Evolutionary conservation across 1,140 invertebrate species (phyloP), one percentile per base, ranked within the genome.

Genomic region (Zeugodacus cucurbitae): DNA sequence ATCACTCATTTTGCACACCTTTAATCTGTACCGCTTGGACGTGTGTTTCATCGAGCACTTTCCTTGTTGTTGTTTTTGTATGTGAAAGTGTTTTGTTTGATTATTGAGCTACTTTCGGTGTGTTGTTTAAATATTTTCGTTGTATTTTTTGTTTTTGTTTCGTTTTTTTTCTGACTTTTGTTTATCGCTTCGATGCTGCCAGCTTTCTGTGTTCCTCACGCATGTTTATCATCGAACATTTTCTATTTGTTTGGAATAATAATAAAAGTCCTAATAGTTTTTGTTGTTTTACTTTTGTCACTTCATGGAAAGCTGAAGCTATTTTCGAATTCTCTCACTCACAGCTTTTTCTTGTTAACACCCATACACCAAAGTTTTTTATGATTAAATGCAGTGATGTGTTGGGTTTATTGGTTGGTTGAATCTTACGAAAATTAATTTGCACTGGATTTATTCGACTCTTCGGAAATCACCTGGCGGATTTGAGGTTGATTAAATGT

Each of bases 221-320:
- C 41, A 14, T 82, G 74, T 82, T 82, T 82, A 26, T 34, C 3
- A n/a, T 41, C 22, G 44, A 44, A 48, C 17, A 82, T 10, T 48
- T 82, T 48, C 7, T 82, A 82, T 82, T 82, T 29, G n/a, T 54
- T 82, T 82, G 20, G 74, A 48, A 26, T 82, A 82, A 29, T 48
- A 82, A 54, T 48, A 44, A 82, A 54, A 70, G 1, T 82, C n/a
- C 14, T 8, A 0, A 48, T 82, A 26, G 74, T n/a, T 82, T 82
- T 29, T 29, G n/a, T 62, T 59, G 20, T n/a, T 26, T 82, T 1
- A 22, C n/a, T 74, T 22, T 44, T 32, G 20, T 78, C 20, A 29
- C 6, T 62, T 62, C 10, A 0, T 2, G n/a, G 1, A 8, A n/a
- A 26, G n/a, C 8, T n/a, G 26, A 62, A 59, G n/a, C 5, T n/a